A percentile compares a stretch with the other conserved stretches of the same genome.
Evolutionary conservation across 2,113 vertebrate genomes (phyloP).

Genomic region (Sarotherodon lohbergeri): DNA sequence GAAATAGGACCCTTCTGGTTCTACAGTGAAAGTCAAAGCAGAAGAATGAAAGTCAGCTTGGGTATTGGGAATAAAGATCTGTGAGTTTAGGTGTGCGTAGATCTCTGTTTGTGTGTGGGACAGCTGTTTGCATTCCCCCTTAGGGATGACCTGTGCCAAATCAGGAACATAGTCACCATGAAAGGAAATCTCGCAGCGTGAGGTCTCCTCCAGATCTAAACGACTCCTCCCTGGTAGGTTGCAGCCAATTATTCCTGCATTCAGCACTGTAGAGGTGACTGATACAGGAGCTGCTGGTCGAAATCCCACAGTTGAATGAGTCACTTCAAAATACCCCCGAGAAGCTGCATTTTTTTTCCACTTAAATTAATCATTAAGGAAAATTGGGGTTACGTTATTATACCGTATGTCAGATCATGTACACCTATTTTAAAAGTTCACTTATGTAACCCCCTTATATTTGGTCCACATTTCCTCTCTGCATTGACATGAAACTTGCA

Average conservation of each 20-base stretch:
- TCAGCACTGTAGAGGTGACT: background rate
- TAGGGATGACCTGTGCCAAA: slow-evolving; percentile 4
- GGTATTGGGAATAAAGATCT: background rate
- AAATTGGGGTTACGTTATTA: background rate
- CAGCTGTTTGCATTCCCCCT: slow-evolving; percentile 28
- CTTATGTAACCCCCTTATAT: background rate
- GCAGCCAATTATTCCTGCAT: background rate
- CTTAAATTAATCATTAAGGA: background rate
- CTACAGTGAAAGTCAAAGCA: background rate
- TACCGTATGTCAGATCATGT: background rate
- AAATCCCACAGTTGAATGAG: background rate
- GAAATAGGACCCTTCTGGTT: background rate
- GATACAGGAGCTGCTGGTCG: background rate
- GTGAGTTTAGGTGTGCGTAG: background rate
- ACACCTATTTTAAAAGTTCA: background rate
- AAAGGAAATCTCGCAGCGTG: slow-evolving; percentile 23
- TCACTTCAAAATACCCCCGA: background rate
- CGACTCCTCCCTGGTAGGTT: background rate
- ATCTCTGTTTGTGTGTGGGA: background rate
- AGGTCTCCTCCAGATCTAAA: slow-evolving; percentile 4
- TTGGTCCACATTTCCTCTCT: background rate
- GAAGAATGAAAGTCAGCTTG: background rate
- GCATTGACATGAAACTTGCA: background rate
- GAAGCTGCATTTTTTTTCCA: background rate
- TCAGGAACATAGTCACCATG: slow-evolving; percentile 27